Evolutionary conservation across 92 coral and sea anemone species (phyloP), one percentile per base, ranked within the genome.

Genomic region (Muricea muricata): DNA sequence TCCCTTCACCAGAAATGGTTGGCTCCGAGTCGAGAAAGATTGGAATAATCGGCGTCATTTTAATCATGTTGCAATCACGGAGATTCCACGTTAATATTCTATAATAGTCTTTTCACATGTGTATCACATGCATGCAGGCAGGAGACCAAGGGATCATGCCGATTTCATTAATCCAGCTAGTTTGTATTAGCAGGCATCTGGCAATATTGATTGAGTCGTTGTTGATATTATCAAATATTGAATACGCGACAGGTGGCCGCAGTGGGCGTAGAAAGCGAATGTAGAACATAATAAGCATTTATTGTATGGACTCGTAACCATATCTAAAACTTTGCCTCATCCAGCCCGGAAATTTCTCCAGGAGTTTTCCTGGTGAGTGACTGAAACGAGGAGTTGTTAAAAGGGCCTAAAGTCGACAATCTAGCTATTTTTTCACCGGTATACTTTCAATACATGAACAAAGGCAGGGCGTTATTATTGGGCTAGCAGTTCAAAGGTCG

Each of bases 231-330:
- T 29, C 30, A 29, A n/a, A n/a, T n/a, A n/a, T n/a, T n/a, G n/a
- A 11, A 63, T 28, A 10, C 7, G 18, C 37, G 70, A 32, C 70
- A 63, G 70, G 70, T 63, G 70, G 70, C 17, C 70, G 30, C 13
- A 37, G 70, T 63, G 37, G 70, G 70, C 70, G 70, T 63, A 63
- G n/a, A n/a, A n/a, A n/a, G n/a, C n/a, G n/a, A n/a, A n/a, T n/a
- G n/a, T n/a, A n/a, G n/a, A n/a, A n/a, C n/a, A n/a, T n/a, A n/a
- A n/a, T n/a, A n/a, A n/a, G n/a, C n/a, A n/a, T n/a, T n/a, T n/a
- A n/a, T n/a, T n/a, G n/a, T n/a, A n/a, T n/a, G n/a, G n/a, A n/a
- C n/a, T n/a, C n/a, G n/a, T n/a, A n/a, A n/a, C n/a, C n/a, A n/a
- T n/a, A n/a, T n/a, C n/a, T n/a, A n/a, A n/a, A n/a, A n/a, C n/a